Evolutionary conservation across 35 echinoderm and acorn worm genomes (phyloP), one percentile per base, ranked within the genome.

Genomic region (Apostichopus japonicus): DNA sequence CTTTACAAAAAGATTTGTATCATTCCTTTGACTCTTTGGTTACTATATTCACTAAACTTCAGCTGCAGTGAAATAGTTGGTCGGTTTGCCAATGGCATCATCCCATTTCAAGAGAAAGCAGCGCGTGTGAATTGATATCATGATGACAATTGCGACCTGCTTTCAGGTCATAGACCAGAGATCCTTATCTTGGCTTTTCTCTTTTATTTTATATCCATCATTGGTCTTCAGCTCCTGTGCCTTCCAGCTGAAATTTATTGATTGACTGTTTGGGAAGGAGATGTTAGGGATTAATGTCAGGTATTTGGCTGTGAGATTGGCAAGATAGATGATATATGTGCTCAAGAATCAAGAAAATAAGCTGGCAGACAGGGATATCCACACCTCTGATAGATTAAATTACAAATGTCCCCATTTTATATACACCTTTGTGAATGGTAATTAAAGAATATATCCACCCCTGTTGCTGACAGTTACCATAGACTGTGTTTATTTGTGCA

Each of bases 201-300:
- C 21, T 23, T 19, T 23, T 21, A 23, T 5, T 19, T 75, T 44
- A 44, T 44, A 44, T 75, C 57, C 57, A 80, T 53, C 81, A 57
- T 54, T 13, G 6, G 23, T 54, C 9, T 57, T 62, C 17, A 16
- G 81, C 81, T 21, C 81, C 6, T 5, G 6, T 84, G 81, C 81
- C 81, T 84, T 57, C 80, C 55, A 84, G 81, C 54, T 22, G 81
- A 84, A 84, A 19, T 84, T 84, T 84, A 84, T 84, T 84, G 81
- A 84, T 84, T 84, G 81, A 19, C 27, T 84, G 81, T 6, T 84
- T 84, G 24, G 33, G 56, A 54, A 58, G 56, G 54, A 51, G 53
- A 14, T 22, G 54, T 84, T 84, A 57, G 56, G 53, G 56, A 84
- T 58, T 57, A 84, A 84, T 84, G 81, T 84, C 81, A 84, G 81